phyloP scores from a whole-genome alignment of 2,113 vertebrate species.

The Coreoperca whiteheadi region DNA sequence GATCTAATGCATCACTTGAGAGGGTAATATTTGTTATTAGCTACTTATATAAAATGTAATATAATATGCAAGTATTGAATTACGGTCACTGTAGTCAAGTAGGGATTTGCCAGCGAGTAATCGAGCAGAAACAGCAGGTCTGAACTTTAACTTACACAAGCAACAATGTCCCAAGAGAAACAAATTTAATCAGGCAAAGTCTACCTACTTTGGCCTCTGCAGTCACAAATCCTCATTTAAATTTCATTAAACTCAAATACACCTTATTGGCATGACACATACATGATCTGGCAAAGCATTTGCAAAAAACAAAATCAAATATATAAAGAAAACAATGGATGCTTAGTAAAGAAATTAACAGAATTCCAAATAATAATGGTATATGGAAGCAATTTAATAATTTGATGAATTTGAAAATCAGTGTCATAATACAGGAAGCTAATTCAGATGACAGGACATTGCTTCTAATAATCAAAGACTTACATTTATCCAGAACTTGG shows the following conservation, averaged over 20 bases:
- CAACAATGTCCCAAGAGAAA: not conserved
- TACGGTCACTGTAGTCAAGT: not conserved
- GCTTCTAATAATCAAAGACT: not conserved
- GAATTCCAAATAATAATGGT: not conserved
- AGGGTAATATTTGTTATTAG: slow-evolving; percentile 3
- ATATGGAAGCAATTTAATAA: not conserved
- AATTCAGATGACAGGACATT: not conserved
- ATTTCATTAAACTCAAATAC: not conserved
- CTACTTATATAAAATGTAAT: slow-evolving; percentile 15
- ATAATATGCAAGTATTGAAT: not conserved
- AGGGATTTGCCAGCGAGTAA: not conserved
- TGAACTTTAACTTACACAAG: not conserved
- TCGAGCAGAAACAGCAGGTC: not conserved
- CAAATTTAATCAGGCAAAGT: not conserved
- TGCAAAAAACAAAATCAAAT: not conserved
- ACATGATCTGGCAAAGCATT: not conserved
- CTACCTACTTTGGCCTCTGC: not conserved
- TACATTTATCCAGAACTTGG: not conserved
- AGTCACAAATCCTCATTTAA: not conserved
- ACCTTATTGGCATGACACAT: not conserved
- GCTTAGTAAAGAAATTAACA: not conserved
- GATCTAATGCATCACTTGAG: slow-evolving; percentile 10
- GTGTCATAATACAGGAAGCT: not conserved
- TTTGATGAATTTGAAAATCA: slow-evolving; percentile 4
- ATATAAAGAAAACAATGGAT: not conserved